These are phyloP conservation scores for Coracopsis vasa DNA, from an alignment of 2,113 vertebrate genomes.

Conservation along the genomic window DNA sequence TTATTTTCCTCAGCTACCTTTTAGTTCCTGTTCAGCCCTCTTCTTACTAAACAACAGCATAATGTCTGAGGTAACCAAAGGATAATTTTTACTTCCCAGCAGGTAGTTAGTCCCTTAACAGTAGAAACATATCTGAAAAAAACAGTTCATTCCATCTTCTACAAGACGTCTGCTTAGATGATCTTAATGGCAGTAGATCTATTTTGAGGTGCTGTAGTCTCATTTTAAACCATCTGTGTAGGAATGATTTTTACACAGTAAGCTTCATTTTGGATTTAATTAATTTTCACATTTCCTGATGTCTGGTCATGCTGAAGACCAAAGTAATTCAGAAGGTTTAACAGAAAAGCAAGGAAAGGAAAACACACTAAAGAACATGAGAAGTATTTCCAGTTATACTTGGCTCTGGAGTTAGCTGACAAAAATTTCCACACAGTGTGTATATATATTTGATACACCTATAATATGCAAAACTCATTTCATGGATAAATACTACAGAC, in stretches of 20 bases:
- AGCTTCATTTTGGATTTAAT: background rate
- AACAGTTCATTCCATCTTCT: background rate
- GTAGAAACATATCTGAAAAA: background rate
- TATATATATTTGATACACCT: background rate
- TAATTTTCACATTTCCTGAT: background rate
- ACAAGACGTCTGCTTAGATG: background rate
- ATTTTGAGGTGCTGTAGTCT: background rate
- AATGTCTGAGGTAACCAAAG: background rate
- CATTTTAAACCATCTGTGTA: background rate
- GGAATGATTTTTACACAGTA: background rate
- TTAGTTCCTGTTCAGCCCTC: background rate
- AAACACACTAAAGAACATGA: background rate
- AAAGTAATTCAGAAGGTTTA: background rate
- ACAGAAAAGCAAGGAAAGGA: background rate
- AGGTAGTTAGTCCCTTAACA: background rate
- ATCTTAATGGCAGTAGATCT: background rate
- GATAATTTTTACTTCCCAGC: background rate
- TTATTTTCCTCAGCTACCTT: background rate
- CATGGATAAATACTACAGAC: background rate
- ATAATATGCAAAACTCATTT: background rate
- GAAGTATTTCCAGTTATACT: background rate
- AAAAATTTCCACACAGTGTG: background rate
- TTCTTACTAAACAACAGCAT: background rate
- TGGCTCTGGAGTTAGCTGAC: background rate
- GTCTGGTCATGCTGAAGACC: background rate